phyloP scores from a whole-genome alignment of 2,888 invertebrate genomes.

The Tineola bisselliella region DNA sequence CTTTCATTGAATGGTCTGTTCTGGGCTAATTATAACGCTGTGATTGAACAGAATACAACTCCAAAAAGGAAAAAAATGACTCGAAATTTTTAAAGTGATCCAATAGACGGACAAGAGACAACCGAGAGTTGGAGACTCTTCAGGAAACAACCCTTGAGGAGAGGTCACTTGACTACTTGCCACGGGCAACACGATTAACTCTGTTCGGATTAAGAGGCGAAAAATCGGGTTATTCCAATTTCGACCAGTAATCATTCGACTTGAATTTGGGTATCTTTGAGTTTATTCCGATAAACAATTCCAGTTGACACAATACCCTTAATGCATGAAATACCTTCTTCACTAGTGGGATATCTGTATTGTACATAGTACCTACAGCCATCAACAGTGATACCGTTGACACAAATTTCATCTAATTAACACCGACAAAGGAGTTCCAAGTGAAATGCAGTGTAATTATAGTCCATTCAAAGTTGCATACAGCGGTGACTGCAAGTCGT shows the following conservation, averaged over 20 bases:
- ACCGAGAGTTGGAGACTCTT: neutral
- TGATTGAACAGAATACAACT: neutral
- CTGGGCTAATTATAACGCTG: constrained; percentile 16
- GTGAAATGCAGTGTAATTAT: neutral
- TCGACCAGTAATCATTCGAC: neutral
- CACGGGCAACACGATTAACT: neutral
- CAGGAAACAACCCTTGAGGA: neutral
- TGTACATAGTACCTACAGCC: too few relatives aligned
- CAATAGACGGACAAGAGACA: neutral
- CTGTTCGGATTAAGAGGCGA: neutral
- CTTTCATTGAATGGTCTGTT: constrained; percentile 11
- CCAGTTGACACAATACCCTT: too few relatives aligned
- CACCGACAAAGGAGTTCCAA: neutral
- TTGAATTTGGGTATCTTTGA: too few relatives aligned
- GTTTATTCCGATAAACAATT: too few relatives aligned
- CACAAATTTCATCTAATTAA: too few relatives aligned
- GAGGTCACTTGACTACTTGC: constrained; percentile 2
- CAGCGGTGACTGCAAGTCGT: neutral
- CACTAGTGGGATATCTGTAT: too few relatives aligned
- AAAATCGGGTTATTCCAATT: neutral
- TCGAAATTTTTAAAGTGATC: neutral
- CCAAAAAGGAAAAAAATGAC: neutral
- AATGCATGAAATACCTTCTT: too few relatives aligned
- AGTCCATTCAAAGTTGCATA: neutral
- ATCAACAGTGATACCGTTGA: too few relatives aligned